Evolutionary conservation across 2,113 vertebrate genomes (phyloP).

Genomic region (Cyrtonyx montezumae): DNA sequence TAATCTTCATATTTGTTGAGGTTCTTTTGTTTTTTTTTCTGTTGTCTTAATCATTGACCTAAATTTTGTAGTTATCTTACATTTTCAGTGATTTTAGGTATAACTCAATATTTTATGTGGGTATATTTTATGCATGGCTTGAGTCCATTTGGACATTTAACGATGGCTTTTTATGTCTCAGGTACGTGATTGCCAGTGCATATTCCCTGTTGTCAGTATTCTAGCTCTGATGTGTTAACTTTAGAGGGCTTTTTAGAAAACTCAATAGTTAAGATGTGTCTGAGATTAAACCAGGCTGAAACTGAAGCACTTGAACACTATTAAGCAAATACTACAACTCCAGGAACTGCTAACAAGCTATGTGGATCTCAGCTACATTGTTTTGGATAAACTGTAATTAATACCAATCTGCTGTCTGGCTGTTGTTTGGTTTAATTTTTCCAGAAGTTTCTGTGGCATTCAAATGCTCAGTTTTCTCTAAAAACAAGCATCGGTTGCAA

Average conservation of each 20-base stretch:
- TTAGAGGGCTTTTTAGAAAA: not conserved
- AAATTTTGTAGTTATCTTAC: not conserved
- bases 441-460: not conserved
- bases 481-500: not conserved
- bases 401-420: not conserved
- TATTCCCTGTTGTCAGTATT: not conserved
- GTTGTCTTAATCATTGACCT: not conserved
- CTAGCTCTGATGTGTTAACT: not conserved
- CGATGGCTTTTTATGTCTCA: not conserved
- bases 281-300: not conserved
- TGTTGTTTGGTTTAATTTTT: not conserved
- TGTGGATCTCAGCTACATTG: not conserved
- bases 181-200: not conserved
- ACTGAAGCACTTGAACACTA: not conserved
- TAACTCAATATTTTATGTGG: not conserved
- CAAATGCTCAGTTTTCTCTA: not conserved
- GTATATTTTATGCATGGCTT: not conserved
- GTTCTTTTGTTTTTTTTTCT: not conserved
- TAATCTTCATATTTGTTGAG: not conserved
- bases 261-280: not conserved
- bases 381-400: not conserved
- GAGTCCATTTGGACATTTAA: not conserved
- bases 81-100: not conserved
- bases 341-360: not conserved
- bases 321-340: not conserved